Base-by-base conservation (phyloP, 1,140 invertebrate species). In the Elymnias hypermnestra region DNA sequence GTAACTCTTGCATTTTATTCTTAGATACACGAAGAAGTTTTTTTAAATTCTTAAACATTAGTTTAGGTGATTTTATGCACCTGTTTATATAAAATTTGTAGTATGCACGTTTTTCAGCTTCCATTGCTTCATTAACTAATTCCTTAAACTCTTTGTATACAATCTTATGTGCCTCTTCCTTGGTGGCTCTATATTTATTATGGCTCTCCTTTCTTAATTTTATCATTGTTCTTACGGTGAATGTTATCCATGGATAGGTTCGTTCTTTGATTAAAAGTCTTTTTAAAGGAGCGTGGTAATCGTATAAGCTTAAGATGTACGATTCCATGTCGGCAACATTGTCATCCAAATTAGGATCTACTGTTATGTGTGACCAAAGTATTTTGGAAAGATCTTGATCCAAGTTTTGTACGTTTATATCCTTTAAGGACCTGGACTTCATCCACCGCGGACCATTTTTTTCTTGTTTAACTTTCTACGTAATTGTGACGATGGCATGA, bases 161-260 rank as follows among this genome's bases (percentile, higher is more conserved):
- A n/a, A 57, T 40, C n/a, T n/a, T n/a, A n/a, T n/a, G n/a, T n/a
- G n/a, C n/a, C n/a, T n/a, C n/a, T n/a, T n/a, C n/a, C n/a, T n/a
- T n/a, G n/a, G n/a, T n/a, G n/a, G n/a, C n/a, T n/a, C n/a, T n/a
- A n/a, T n/a, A n/a, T n/a, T n/a, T n/a, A n/a, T n/a, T n/a, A n/a
- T n/a, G n/a, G n/a, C n/a, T n/a, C n/a, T n/a, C n/a, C n/a, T n/a
- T n/a, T n/a, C n/a, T n/a, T n/a, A n/a, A n/a, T n/a, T n/a, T n/a
- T n/a, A n/a, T n/a, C n/a, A n/a, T n/a, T n/a, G n/a, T n/a, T n/a
- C n/a, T n/a, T n/a, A n/a, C n/a, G n/a, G 46, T 57, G 23, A 35
- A 22, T 8, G 49, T 57, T 35, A 57, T 36, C 55, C 44, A 57
- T 5, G 49, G 49, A 19, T 31, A 40, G n/a, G n/a, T n/a, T 23